Conservation (phyloP, 2,113 vertebrate species). For the Halichoeres trimaculatus region DNA sequence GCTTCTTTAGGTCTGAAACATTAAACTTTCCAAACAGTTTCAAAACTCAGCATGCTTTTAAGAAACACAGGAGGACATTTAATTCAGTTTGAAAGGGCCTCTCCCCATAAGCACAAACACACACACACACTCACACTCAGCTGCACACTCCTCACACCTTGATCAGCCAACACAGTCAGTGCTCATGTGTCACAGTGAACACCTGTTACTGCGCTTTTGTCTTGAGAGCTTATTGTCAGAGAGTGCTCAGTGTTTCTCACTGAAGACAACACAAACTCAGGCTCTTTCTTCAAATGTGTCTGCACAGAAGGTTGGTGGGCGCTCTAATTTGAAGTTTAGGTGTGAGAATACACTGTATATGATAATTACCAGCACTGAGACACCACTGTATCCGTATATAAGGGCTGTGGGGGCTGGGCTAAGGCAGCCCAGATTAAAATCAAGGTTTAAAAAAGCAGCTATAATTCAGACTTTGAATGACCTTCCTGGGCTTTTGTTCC, state of each 20-base stretch:
- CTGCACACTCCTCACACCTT: slow-evolving; percentile 52
- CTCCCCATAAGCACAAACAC: neutral
- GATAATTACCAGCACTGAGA: slow-evolving; percentile 36
- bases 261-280: slow-evolving; percentile 58
- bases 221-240: slow-evolving; percentile 55
- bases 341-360: slow-evolving; percentile 47
- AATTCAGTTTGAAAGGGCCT: slow-evolving; percentile 33
- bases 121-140: slow-evolving; percentile 4
- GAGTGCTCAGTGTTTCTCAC: slow-evolving; percentile 41
- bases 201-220: slow-evolving; percentile 72
- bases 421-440: slow-evolving; percentile 26
- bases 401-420: slow-evolving; percentile 23
- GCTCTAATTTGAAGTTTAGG: slow-evolving; percentile 60
- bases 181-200: slow-evolving; percentile 62
- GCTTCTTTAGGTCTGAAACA: slow-evolving; percentile 11
- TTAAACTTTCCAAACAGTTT: slow-evolving; percentile 22
- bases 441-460: neutral
- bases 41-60: slow-evolving; percentile 8
- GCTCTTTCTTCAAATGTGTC: slow-evolving; percentile 63
- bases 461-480: slow-evolving; percentile 23
- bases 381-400: slow-evolving; percentile 53
- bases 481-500: neutral
- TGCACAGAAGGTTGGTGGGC: slow-evolving; percentile 82
- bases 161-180: slow-evolving; percentile 56
- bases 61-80: slow-evolving; percentile 7